phyloP scores from a whole-genome alignment of 2,113 vertebrate species.

The Brachionichthys hirsutus region DNA sequence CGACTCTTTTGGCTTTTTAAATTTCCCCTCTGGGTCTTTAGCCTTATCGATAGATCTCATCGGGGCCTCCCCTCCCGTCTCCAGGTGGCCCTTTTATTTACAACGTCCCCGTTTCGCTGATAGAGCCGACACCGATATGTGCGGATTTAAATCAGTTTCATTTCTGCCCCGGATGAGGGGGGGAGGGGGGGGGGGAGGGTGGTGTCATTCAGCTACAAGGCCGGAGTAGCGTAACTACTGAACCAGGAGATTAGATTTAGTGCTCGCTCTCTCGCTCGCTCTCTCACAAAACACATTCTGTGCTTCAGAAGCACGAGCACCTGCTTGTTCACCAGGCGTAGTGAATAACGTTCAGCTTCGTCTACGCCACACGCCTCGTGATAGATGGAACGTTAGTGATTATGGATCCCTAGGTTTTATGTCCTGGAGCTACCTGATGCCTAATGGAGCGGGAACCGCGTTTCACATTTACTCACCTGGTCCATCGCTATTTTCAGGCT shows the following conservation, averaged over 20 bases:
- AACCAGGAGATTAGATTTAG: constrained; percentile 56
- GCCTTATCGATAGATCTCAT: constrained; percentile 29
- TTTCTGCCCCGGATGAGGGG: constrained; percentile 10
- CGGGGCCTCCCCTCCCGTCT: constrained; percentile 18
- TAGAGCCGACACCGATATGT: constrained; percentile 31
- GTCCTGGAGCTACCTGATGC: constrained; percentile 32
- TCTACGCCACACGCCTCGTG: constrained; percentile 26
- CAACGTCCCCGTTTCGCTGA: constrained; percentile 28
- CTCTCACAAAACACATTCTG: constrained; percentile 13
- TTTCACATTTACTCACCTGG: constrained; percentile 35
- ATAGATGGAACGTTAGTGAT: constrained; percentile 20
- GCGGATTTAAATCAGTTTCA: constrained; percentile 34
- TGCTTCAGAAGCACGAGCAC: too few relatives aligned
- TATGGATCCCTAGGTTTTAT: background rate
- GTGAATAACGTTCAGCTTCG: constrained; percentile 30
- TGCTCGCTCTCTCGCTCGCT: background rate
- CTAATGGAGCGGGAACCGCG: constrained; percentile 34
- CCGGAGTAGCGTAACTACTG: constrained; percentile 44
- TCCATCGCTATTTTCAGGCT: too few relatives aligned
- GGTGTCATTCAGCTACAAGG: constrained; percentile 40
- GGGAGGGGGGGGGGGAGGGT: constrained; percentile 1
- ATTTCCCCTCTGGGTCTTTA: constrained; percentile 25
- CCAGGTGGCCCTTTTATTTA: constrained; percentile 38
- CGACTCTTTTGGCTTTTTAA: background rate
- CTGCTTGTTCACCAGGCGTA: constrained; percentile 15